These are phyloP conservation scores for Cheilosia soror DNA, from an alignment of 2,888 invertebrate species.

Conservation along the genomic window DNA sequence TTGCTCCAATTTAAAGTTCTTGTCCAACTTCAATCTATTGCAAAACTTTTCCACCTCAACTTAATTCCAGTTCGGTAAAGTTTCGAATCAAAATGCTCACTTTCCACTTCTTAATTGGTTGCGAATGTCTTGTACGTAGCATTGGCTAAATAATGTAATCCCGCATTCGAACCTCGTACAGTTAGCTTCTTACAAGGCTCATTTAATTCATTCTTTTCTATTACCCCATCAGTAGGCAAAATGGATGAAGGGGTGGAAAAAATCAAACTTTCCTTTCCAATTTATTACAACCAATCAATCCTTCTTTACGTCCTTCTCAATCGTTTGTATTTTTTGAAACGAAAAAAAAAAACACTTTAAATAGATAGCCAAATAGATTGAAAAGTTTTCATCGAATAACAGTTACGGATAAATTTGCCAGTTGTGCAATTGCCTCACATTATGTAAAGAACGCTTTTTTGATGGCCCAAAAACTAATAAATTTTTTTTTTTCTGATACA, in stretches of 20 bases:
- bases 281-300: constrained; percentile 61
- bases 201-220: constrained; percentile 33
- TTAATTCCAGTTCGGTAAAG: constrained; percentile 16
- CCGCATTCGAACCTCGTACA: not conserved
- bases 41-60: constrained; percentile 1
- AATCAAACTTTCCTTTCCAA: constrained; percentile 5
- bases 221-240: constrained; percentile 9
- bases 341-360: not conserved
- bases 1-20: not conserved
- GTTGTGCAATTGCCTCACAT: constrained; percentile 1
- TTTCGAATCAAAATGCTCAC: constrained; percentile 19
- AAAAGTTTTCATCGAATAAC: constrained; percentile 42
- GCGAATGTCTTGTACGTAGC: constrained; percentile 15
- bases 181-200: constrained; percentile 37
- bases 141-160: constrained; percentile 16
- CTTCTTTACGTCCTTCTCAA: constrained; percentile 47
- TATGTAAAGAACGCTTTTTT: not conserved
- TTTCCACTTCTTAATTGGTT: constrained; percentile 31
- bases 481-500: too few relatives aligned
- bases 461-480: not conserved
- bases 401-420: constrained; percentile 34
- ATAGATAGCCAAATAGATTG: constrained; percentile 33
- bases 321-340: constrained; percentile 37
- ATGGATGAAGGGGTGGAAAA: not conserved
- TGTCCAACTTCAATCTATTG: not conserved